phyloP scores from a whole-genome alignment of 2,888 invertebrate species.

The Chironomus tentans region DNA sequence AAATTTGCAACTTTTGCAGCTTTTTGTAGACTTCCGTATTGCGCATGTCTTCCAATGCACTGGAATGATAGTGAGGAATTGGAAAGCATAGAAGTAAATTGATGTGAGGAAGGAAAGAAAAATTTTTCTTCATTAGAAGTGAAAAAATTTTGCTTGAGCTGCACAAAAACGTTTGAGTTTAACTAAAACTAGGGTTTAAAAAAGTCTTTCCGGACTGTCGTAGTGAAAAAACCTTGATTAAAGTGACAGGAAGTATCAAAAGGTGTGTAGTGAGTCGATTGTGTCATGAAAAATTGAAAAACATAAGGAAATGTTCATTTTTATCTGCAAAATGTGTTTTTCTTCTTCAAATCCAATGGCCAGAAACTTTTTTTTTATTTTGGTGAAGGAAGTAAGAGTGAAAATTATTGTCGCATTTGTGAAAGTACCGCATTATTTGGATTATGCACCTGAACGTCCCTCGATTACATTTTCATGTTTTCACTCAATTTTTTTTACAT shows the following conservation, averaged over 20 bases:
- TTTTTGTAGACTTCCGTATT: slow-evolving; percentile 7
- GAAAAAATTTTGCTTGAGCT: slow-evolving; percentile 12
- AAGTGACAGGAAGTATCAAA: background rate
- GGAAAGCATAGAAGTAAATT: slow-evolving; percentile 9
- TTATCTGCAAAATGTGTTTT: too few species aligned
- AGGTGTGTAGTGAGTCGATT: background rate
- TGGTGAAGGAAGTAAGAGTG: too few species aligned
- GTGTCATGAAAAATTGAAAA: too few species aligned
- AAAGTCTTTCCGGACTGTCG: slow-evolving; percentile 8
- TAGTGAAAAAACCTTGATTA: background rate
- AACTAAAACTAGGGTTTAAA: background rate
- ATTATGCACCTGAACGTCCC: too few species aligned
- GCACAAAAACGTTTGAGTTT: slow-evolving; percentile 13
- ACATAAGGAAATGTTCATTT: too few species aligned
- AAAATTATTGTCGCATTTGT: too few species aligned
- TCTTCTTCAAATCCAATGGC: too few species aligned
- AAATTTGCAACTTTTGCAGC: background rate
- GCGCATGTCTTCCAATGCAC: slow-evolving; percentile 12
- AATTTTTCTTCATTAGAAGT: slow-evolving; percentile 1
- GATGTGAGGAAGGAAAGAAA: background rate
- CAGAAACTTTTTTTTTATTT: too few species aligned
- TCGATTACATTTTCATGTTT: too few species aligned
- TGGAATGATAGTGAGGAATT: background rate
- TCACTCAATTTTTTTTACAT: too few species aligned
- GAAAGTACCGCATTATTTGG: too few species aligned